Percentiles rank a stretch among this genome's conserved stretches.
phyloP scores from a whole-genome alignment of 2,113 vertebrate genomes.

The Vidua chalybeata region DNA sequence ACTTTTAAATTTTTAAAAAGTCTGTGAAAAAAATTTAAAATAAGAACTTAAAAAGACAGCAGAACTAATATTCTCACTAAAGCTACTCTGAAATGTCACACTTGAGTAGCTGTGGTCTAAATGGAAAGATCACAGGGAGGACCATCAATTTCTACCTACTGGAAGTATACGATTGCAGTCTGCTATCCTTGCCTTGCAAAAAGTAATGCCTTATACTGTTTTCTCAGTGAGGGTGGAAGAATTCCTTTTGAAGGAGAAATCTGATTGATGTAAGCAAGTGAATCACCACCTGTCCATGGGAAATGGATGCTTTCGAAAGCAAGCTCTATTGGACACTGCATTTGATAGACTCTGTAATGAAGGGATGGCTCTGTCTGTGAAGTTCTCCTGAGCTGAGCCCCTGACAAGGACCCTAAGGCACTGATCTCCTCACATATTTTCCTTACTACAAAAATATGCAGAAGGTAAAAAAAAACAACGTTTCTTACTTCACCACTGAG shows the following conservation, averaged over 20 bases:
- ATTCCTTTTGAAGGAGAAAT: background rate
- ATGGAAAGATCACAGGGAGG: background rate
- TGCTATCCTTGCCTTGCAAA: background rate
- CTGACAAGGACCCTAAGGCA: background rate
- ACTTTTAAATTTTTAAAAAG: background rate
- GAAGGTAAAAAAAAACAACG: background rate
- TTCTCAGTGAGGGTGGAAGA: background rate
- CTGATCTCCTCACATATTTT: background rate
- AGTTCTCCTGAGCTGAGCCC: background rate
- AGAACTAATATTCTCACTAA: background rate
- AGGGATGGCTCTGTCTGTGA: background rate
- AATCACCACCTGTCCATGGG: background rate
- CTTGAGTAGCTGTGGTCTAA: background rate
- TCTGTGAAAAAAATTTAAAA: background rate
- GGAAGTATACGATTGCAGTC: background rate
- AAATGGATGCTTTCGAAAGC: slow-evolving; percentile 18
- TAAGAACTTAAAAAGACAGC: background rate
- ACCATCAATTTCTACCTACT: background rate
- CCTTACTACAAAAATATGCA: background rate
- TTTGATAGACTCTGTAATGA: background rate
- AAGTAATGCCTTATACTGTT: background rate
- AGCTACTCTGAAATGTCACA: background rate
- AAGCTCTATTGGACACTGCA: background rate
- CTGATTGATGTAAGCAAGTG: background rate
- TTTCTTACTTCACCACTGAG: background rate